Percentiles rank a stretch among this genome's conserved stretches.
Evolutionary conservation across 2,888 invertebrate species (phyloP).

Genomic region (Temnothorax rugatulus): DNA sequence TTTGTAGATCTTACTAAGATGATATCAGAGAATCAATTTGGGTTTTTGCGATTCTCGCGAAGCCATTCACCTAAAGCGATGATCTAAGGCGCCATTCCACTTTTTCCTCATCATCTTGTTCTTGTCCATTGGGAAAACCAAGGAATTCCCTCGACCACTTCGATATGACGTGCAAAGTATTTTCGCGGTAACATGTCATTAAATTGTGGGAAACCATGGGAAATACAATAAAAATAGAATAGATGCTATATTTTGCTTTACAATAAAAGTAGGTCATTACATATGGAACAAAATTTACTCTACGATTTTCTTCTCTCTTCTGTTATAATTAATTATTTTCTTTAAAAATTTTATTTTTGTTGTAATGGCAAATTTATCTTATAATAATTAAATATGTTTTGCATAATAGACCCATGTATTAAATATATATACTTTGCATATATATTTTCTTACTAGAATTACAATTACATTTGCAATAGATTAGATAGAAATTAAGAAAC

Average conservation of each 20-base stretch:
- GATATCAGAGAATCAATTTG: background rate
- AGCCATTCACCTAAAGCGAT: slow-evolving; percentile 61
- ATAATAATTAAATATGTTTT: background rate
- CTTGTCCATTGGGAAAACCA: slow-evolving; percentile 22
- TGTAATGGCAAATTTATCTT: background rate
- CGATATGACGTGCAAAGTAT: slow-evolving; percentile 20
- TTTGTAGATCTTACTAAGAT: background rate
- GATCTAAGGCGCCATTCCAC: slow-evolving; percentile 39
- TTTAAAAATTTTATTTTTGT: background rate
- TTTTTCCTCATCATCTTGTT: slow-evolving; percentile 1
- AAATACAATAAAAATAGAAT: slow-evolving; percentile 11
- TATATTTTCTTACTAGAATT: background rate
- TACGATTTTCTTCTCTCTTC: background rate
- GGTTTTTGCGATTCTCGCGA: slow-evolving; percentile 2
- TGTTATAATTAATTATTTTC: background rate
- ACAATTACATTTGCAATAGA: background rate
- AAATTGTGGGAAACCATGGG: slow-evolving; percentile 30
- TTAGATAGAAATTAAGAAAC: background rate
- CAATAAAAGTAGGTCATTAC: background rate
- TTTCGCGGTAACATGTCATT: background rate
- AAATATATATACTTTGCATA: background rate
- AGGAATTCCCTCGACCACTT: slow-evolving; percentile 57
- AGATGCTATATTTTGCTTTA: background rate
- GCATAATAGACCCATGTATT: background rate
- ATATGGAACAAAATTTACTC: background rate